These are phyloP conservation scores for Leptarthrus brevirostris DNA, from an alignment of 2,888 invertebrate species.

Conservation along the genomic window DNA sequence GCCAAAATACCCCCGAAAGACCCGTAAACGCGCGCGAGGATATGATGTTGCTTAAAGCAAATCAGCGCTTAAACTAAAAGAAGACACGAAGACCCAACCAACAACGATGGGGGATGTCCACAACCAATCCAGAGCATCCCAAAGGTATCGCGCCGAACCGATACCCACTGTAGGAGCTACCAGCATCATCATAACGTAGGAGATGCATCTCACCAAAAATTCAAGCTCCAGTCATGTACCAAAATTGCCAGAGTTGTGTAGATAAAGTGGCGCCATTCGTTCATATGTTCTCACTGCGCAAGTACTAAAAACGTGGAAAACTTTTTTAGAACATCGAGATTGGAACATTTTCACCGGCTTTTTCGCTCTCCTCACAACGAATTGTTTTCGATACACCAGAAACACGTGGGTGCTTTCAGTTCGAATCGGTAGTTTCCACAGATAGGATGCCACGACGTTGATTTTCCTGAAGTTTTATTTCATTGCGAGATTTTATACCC, in stretches of 20 bases:
- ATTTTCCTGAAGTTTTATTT: too few species aligned
- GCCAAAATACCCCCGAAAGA: slow-evolving; percentile 40
- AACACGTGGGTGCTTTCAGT: too few species aligned
- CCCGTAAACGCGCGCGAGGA: slow-evolving; percentile 30
- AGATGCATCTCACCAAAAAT: slow-evolving; percentile 23
- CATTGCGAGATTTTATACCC: not conserved
- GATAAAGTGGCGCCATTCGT: not conserved
- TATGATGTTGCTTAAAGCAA: slow-evolving; percentile 57
- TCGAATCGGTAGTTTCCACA: not conserved
- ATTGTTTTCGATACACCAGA: too few species aligned
- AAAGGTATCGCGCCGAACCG: slow-evolving; percentile 32
- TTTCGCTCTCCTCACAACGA: not conserved
- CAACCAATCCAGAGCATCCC: slow-evolving; percentile 46
- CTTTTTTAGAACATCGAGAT: slow-evolving; percentile 21
- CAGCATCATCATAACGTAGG: slow-evolving; percentile 34
- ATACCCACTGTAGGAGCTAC: slow-evolving; percentile 12
- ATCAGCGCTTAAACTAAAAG: slow-evolving; percentile 56
- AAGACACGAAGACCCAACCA: slow-evolving; percentile 25
- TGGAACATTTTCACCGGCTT: not conserved
- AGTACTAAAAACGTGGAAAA: slow-evolving; percentile 22
- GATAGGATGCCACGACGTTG: not conserved
- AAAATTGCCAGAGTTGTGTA: not conserved
- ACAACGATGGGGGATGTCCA: slow-evolving; percentile 36
- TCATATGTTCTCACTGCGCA: slow-evolving; percentile 28
- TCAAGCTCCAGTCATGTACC: slow-evolving; percentile 13